Base-by-base conservation (phyloP, 2,797 vertebrate species). In the Sphaeramia orbicularis region DNA sequence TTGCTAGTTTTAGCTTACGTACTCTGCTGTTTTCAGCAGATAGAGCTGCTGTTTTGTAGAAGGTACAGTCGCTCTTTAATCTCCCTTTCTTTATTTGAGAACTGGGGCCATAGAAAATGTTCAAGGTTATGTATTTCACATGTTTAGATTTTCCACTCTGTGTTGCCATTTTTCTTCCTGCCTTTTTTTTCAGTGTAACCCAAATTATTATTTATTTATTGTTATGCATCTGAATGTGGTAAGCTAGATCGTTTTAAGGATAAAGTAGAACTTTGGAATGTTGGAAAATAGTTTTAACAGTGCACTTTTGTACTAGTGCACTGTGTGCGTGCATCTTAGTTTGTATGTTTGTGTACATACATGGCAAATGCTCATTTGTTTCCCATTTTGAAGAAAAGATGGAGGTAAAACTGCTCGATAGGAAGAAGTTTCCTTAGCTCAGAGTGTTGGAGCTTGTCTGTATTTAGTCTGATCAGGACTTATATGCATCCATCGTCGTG, bases 171-270 rank as follows among this genome's bases (percentile, higher is more conserved):
- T 42, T 71, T 65, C 66, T 75, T 89, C 73, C 65, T 85, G 76
- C 74, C 78, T 85, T 89, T 78, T 74, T 72, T 74, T 58, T 66
- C n/a, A 71, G 47, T 71, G 66, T 65, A 85, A 80, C 66, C 83
- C 74, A 84, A 87, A 80, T 76, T 67, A 16, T 72, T 74, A 86
- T 89, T 90, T 85, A 90, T 89, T 90, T 86, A 89, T 88, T 88
- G 71, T 78, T 87, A 86, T 83, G 84, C 86, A 81, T 88, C 81
- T 90, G 89, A 93, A 93, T 92, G 87, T 92, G 84, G 82, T 70
- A 74, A 86, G 77, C 72, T 87, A 59, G 69, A 60, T 81, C 56
- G 55, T 83, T 89, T 81, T 75, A 71, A 85, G 70, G 73, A 71
- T 78, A 73, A 76, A 69, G 76, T 83, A 86, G 65, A 81, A 84